Evolutionary conservation across 2,888 invertebrate species (phyloP).

Genomic region (Cataglyphis livida): DNA sequence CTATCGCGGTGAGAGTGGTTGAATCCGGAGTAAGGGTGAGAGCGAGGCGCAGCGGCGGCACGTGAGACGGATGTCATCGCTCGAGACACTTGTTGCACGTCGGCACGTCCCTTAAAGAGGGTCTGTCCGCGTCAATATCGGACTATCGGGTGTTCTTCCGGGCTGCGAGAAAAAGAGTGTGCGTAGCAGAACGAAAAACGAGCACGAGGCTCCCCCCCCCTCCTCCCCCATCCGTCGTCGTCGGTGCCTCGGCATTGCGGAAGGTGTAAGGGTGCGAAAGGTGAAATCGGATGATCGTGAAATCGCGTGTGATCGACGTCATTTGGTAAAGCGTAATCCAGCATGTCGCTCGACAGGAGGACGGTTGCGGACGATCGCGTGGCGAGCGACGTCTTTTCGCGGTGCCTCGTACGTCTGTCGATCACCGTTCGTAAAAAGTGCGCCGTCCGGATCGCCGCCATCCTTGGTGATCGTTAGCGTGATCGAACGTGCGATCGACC

Average conservation of each 20-base stretch:
- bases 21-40: constrained; percentile 58
- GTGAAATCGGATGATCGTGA: background rate
- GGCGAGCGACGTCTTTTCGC: constrained; percentile 36
- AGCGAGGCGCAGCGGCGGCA: constrained; percentile 50
- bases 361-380: constrained; percentile 13
- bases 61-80: constrained; percentile 66
- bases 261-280: background rate
- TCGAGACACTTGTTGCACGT: constrained; percentile 71
- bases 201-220: background rate
- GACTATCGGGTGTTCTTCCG: constrained; percentile 42
- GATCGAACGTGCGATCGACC: constrained; percentile 35
- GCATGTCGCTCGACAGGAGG: constrained; percentile 45
- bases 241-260: background rate
- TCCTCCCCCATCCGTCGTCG: background rate
- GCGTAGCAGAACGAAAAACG: background rate
- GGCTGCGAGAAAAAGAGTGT: constrained; percentile 18
- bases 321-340: background rate
- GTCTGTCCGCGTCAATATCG: constrained; percentile 43
- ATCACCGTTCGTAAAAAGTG: constrained; percentile 29
- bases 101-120: constrained; percentile 61
- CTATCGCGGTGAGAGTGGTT: constrained; percentile 47
- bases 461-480: constrained; percentile 41
- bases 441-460: background rate
- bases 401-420: constrained; percentile 17
- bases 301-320: background rate